phyloP scores from a whole-genome alignment of 2,113 vertebrate genomes.

The Halcyon malimbica region DNA sequence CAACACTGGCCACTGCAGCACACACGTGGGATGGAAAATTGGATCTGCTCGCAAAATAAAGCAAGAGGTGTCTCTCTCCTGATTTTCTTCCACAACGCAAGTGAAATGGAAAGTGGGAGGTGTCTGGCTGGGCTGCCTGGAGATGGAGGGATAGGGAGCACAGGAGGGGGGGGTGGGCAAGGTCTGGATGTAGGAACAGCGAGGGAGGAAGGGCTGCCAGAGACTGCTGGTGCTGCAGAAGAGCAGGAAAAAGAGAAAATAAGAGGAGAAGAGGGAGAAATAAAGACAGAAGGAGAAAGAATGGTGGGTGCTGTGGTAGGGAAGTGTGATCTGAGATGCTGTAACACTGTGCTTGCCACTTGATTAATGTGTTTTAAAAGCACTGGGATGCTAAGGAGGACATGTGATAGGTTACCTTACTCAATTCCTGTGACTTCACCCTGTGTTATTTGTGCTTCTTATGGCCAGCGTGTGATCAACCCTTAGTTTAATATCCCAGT shows the following conservation, averaged over 20 bases:
- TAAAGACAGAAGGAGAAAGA: neutral
- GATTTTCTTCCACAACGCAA: neutral
- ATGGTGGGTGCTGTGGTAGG: neutral
- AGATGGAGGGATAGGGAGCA: neutral
- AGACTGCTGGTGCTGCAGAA: neutral
- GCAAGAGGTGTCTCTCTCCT: neutral
- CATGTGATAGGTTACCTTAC: conserved; percentile 40
- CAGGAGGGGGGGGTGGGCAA: neutral
- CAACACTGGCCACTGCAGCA: neutral
- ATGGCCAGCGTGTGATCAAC: neutral
- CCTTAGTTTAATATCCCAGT: neutral
- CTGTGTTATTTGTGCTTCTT: conserved; percentile 52
- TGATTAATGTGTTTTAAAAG: conserved; percentile 63
- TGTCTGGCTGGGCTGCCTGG: neutral
- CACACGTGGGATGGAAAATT: neutral
- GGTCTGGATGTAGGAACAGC: neutral
- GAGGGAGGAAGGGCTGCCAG: neutral
- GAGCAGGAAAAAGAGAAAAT: neutral
- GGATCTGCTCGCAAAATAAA: neutral
- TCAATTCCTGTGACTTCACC: conserved; percentile 14
- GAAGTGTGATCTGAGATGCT: neutral
- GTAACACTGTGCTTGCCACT: neutral
- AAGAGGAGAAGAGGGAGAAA: neutral
- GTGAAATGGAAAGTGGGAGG: neutral
- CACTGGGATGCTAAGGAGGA: neutral